These are phyloP conservation scores for Chionoecetes opilio DNA, from an alignment of 1,140 invertebrate species.

Conservation along the genomic window DNA sequence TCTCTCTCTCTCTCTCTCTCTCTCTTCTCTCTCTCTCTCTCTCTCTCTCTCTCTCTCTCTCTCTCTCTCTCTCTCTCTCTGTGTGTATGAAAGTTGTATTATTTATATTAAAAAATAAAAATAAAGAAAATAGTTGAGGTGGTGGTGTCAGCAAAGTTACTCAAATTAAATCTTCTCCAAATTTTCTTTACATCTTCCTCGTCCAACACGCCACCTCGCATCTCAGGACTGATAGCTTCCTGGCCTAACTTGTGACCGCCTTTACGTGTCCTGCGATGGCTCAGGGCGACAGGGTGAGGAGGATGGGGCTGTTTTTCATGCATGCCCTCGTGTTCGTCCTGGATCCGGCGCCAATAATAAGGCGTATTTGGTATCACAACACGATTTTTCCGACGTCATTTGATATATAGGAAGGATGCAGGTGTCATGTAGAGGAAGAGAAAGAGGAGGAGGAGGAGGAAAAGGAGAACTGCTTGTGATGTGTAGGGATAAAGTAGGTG, in stretches of 20 bases:
- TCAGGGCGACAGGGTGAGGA: neutral
- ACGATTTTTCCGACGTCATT: neutral
- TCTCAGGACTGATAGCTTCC: neutral
- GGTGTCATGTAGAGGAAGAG: neutral
- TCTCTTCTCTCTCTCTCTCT: too few relatives aligned
- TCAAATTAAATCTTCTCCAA: neutral
- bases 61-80: too few relatives aligned
- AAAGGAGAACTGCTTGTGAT: neutral
- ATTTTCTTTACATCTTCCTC: neutral
- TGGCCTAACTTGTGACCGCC: neutral
- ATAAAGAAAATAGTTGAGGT: neutral
- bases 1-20: too few relatives aligned
- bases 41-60: too few relatives aligned
- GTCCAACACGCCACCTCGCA: neutral
- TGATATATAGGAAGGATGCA: neutral
- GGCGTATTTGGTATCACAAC: neutral
- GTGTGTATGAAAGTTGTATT: too few relatives aligned
- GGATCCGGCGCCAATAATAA: neutral
- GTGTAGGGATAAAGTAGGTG: neutral
- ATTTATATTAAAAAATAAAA: too few relatives aligned
- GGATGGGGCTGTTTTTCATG: neutral
- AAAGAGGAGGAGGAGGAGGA: too few relatives aligned
- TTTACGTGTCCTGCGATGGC: neutral
- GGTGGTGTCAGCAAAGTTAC: neutral
- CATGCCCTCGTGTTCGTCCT: neutral